Conservation (phyloP, 1,140 invertebrate species). For the Heterodera carotae region DNA sequence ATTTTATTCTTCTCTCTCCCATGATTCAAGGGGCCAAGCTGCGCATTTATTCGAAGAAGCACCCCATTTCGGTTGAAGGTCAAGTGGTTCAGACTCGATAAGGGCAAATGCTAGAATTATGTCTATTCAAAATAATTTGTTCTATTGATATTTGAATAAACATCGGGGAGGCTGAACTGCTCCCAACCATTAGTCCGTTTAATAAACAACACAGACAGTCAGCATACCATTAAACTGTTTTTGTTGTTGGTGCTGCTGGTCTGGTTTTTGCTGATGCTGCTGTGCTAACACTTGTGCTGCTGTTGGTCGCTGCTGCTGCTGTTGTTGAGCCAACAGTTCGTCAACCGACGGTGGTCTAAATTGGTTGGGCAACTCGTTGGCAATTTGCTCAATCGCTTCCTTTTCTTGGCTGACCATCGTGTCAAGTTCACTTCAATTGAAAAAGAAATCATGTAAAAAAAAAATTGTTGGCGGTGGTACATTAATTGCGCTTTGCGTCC, state of each 20-base stretch:
- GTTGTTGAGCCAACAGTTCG: neutral
- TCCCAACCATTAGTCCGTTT: no score
- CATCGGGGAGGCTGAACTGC: no score
- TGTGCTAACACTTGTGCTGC: neutral
- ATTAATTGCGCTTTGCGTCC: conserved; percentile 11
- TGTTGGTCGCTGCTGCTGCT: neutral
- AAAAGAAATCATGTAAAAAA: neutral
- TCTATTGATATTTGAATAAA: no score
- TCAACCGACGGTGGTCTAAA: conserved; percentile 3
- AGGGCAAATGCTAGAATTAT: no score
- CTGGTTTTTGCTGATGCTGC: neutral
- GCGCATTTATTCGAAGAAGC: no score
- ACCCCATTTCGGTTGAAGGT: no score
- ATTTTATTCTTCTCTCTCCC: no score
- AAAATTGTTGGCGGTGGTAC: neutral
- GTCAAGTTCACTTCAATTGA: conserved; percentile 24
- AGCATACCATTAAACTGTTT: neutral
- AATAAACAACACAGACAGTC: neutral
- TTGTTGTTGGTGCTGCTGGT: neutral
- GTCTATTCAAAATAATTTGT: no score
- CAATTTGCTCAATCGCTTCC: conserved; percentile 21
- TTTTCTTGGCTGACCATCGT: conserved; percentile 1
- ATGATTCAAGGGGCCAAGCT: no score
- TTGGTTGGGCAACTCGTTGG: conserved; percentile 3
- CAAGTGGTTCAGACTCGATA: no score